These are phyloP conservation scores for Trypoxylon attenuatum DNA, from an alignment of 2,888 invertebrate genomes.

Conservation along the genomic window DNA sequence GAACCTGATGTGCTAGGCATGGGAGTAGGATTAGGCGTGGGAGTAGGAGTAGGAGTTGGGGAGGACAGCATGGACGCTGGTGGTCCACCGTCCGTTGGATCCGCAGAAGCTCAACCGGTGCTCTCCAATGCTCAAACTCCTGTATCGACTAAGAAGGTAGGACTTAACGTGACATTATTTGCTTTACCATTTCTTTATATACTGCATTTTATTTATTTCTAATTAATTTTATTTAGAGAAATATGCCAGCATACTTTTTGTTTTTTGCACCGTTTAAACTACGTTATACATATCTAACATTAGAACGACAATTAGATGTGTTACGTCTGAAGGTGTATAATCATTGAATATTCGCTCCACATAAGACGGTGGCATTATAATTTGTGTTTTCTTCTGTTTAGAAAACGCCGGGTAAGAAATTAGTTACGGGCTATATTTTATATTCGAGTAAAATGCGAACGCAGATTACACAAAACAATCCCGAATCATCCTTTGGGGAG, in stretches of 20 bases:
- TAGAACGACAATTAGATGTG: constrained; percentile 50
- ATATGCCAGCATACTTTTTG: constrained; percentile 72
- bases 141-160: constrained; percentile 73
- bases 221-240: constrained; percentile 59
- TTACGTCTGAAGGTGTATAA: constrained; percentile 42
- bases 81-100: constrained; percentile 87
- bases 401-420: constrained; percentile 82
- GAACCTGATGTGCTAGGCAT: constrained; percentile 72
- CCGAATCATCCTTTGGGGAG: constrained; percentile 94
- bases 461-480: constrained; percentile 93
- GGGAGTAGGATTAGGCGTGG: constrained; percentile 72
- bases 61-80: constrained; percentile 76
- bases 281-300: constrained; percentile 52
- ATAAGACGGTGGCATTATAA: constrained; percentile 61
- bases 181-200: constrained; percentile 54
- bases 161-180: constrained; percentile 55
- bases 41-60: constrained; percentile 67
- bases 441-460: constrained; percentile 98
- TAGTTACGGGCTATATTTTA: constrained; percentile 97
- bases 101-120: constrained; percentile 75
- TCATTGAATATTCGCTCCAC: constrained; percentile 36
- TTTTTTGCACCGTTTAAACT: constrained; percentile 59
- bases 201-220: constrained; percentile 49
- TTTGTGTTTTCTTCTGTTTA: constrained; percentile 72
- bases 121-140: constrained; percentile 72